These are phyloP conservation scores for Phoxinus phoxinus DNA, from an alignment of 2,113 vertebrate genomes.

Conservation along the genomic window DNA sequence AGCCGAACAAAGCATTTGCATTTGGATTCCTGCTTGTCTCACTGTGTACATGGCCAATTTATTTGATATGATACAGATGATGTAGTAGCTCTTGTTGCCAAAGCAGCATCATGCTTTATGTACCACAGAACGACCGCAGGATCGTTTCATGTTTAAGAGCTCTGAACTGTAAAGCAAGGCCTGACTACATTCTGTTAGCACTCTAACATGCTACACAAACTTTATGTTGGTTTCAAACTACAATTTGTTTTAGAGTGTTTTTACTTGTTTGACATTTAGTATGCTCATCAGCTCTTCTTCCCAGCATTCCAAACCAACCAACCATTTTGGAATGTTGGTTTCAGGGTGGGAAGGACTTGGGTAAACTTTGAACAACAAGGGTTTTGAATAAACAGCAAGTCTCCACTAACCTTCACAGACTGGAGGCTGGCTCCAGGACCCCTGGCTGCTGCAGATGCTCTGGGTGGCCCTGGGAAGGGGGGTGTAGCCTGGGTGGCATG, in stretches of 20 bases:
- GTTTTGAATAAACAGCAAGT: conserved; percentile 19
- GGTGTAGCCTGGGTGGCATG: conserved; percentile 82
- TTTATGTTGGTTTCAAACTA: neutral
- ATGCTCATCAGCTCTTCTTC: neutral
- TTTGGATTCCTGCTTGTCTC: conserved; percentile 20
- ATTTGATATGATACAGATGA: conserved; percentile 31
- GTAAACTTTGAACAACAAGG: conserved; percentile 12
- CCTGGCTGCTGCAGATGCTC: conserved; percentile 82
- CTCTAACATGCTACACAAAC: conserved; percentile 9
- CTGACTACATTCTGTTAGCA: conserved; percentile 23
- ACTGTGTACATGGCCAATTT: conserved; percentile 30
- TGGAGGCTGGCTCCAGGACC: conserved; percentile 88
- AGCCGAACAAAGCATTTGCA: neutral
- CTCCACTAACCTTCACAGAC: conserved; percentile 83
- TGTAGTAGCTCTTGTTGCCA: conserved; percentile 26
- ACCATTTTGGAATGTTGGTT: conserved; percentile 31
- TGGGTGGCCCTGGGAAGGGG: conserved; percentile 77
- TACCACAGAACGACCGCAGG: conserved; percentile 21
- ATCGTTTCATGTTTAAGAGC: conserved; percentile 17
- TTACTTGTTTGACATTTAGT: neutral
- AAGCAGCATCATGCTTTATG: conserved; percentile 35
- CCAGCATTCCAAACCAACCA: conserved; percentile 10
- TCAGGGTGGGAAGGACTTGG: neutral
- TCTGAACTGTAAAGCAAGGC: conserved; percentile 29
- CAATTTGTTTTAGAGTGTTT: conserved; percentile 21